Evolutionary conservation across 2,888 invertebrate genomes (phyloP).

Genomic region (Hecatera dysodea): DNA sequence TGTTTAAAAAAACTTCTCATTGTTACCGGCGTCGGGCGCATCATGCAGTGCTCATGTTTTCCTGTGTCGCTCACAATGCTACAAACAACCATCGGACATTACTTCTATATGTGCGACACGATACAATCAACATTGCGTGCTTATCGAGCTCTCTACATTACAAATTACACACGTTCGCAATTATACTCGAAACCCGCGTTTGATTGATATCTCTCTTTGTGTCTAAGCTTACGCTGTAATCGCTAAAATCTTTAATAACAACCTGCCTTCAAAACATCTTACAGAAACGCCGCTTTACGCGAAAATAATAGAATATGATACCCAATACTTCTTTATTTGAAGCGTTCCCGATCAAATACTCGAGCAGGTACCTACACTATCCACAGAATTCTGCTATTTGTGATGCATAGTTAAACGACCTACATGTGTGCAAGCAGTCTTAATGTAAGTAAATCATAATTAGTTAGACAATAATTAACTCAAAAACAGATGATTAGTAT

Average conservation of each 20-base stretch:
- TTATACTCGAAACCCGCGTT: slow-evolving; percentile 65
- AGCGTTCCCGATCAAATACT: background rate
- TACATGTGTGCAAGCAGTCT: slow-evolving; percentile 25
- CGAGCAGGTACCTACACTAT: slow-evolving; percentile 9
- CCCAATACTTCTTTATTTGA: background rate
- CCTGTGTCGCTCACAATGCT: slow-evolving; percentile 77
- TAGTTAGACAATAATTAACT: background rate
- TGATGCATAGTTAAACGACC: slow-evolving; percentile 17
- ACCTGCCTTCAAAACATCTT: slow-evolving; percentile 31
- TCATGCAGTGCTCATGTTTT: slow-evolving; percentile 79
- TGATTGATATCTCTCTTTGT: slow-evolving; percentile 64
- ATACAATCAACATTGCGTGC: slow-evolving; percentile 75
- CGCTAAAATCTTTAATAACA: slow-evolving; percentile 41
- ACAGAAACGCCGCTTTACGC: slow-evolving; percentile 5
- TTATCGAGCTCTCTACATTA: slow-evolving; percentile 73
- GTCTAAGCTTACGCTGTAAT: slow-evolving; percentile 54
- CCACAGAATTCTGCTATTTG: slow-evolving; percentile 20
- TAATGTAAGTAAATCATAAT: slow-evolving; percentile 11
- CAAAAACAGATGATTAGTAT: slow-evolving; percentile 1
- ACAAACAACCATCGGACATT: slow-evolving; percentile 77
- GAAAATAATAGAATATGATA: slow-evolving; percentile 7
- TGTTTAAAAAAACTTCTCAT: slow-evolving; percentile 83
- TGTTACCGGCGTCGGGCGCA: slow-evolving; percentile 75
- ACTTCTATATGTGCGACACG: slow-evolving; percentile 70
- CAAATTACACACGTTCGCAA: slow-evolving; percentile 68